These are phyloP conservation scores for Pelodytes ibericus DNA, from an alignment of 2,797 vertebrate genomes.

Conservation along the genomic window DNA sequence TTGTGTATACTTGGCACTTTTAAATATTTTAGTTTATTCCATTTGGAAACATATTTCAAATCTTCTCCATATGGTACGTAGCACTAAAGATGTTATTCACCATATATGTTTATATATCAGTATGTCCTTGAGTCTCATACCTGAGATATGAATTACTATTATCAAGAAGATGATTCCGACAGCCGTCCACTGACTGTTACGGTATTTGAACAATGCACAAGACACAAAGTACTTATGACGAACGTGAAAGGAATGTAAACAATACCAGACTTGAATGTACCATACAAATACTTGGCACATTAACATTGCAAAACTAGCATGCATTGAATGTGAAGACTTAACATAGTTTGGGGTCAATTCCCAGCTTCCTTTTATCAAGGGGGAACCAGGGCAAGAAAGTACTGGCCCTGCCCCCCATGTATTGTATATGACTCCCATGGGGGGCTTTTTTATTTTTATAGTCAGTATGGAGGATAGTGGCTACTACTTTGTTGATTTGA, in stretches of 20 bases:
- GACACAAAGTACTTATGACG: constrained; percentile 18
- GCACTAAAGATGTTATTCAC: not conserved
- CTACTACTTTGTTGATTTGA: too few species aligned
- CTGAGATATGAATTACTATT: constrained; percentile 16
- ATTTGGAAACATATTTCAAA: too few species aligned
- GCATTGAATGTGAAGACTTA: not conserved
- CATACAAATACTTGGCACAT: constrained; percentile 20
- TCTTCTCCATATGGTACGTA: too few species aligned
- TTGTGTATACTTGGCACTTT: too few species aligned
- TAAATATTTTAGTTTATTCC: too few species aligned
- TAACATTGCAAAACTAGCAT: constrained; percentile 1
- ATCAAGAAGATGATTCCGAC: not conserved
- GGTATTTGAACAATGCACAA: constrained; percentile 37
- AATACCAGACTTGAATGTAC: constrained; percentile 1
- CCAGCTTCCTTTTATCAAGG: too few species aligned
- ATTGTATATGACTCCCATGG: too few species aligned
- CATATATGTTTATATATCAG: too few species aligned
- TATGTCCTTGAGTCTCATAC: not conserved
- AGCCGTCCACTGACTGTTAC: constrained; percentile 17
- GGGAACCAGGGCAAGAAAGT: too few species aligned
- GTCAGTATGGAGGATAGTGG: too few species aligned
- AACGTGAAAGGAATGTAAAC: constrained; percentile 42
- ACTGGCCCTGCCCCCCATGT: too few species aligned
- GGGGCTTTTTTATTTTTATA: too few species aligned
- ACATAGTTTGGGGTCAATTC: constrained; percentile 16